A percentile compares a stretch with the other conserved stretches of the same genome.
These are phyloP conservation scores for Monopterus albus DNA, from an alignment of 2,113 vertebrate species.

Conservation along the genomic window DNA sequence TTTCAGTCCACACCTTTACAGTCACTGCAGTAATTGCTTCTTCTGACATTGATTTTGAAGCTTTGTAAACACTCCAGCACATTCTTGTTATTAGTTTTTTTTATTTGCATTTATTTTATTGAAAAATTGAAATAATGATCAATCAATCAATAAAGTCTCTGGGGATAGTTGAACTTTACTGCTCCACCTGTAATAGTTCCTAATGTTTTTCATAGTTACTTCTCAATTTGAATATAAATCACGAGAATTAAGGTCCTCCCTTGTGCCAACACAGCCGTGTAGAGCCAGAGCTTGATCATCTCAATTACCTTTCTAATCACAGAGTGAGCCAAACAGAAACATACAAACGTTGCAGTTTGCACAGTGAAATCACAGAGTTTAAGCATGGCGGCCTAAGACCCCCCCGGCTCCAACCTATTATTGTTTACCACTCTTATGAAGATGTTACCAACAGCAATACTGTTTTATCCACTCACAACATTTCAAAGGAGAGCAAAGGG, in stretches of 20 bases:
- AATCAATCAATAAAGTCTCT: background rate
- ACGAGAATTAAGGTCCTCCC: constrained; percentile 1
- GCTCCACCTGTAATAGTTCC: constrained; percentile 2
- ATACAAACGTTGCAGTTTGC: constrained; percentile 16
- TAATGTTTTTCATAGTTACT: background rate
- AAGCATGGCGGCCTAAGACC: constrained; percentile 37
- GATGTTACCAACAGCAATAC: constrained; percentile 73
- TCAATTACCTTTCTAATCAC: constrained; percentile 42
- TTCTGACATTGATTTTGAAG: too few species aligned
- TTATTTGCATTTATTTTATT: background rate
- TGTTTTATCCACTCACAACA: constrained; percentile 80
- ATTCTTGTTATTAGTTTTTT: too few species aligned
- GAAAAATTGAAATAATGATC: background rate
- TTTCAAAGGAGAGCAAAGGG: constrained; percentile 78
- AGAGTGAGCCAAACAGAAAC: constrained; percentile 1
- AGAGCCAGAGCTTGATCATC: constrained; percentile 36
- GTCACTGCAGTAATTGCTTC: too few species aligned
- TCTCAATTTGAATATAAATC: constrained; percentile 28
- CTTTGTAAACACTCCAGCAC: too few species aligned
- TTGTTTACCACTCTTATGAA: constrained; percentile 78
- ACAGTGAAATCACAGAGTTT: constrained; percentile 43
- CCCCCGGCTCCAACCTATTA: constrained; percentile 52
- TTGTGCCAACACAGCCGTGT: constrained; percentile 8
- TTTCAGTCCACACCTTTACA: too few species aligned
- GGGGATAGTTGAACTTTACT: background rate